Base-by-base conservation (phyloP, 2,797 vertebrate genomes). In the Crenichthys baileyi region DNA sequence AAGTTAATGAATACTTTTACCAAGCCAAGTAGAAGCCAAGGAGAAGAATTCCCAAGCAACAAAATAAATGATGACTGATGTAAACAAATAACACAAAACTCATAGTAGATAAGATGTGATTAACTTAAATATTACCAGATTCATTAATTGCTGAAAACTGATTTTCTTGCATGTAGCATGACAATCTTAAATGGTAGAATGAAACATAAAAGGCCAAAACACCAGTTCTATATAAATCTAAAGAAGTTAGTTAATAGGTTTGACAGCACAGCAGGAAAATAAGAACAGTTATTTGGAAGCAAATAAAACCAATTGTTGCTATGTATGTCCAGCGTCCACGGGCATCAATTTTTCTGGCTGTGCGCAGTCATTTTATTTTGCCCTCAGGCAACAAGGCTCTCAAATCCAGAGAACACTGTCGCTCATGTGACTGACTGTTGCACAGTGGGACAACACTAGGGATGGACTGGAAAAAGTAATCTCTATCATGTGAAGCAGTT, bases 401-500 rank as follows among this genome's bases (percentile, higher is more conserved):
- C 39, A 13, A 53, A 24, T 39, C 36, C 13, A 24, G 65, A 46
- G 65, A 58, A 31, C 63, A 26, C 36, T 61, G 44, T 60, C 12
- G 67, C 41, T 39, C 31, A 70, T 72, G 44, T 50, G 41, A 24
- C 70, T 22, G 56, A 70, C 67, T 46, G 24, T 44, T 26, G 44
- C 67, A 18, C n/a, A 68, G 41, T 6, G 44, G 44, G 24, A 70
- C 41, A 9, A 75, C 11, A 22, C 75, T 1, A 26, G 36, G 0
- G 71, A 83, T 36, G 48, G 50, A 44, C 68, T 5, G n/a, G 71
- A 60, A 75, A 81, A 77, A 46, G 46, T n/a, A 18, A 22, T n/a
- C 4, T 9, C 56, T 50, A 4, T 44, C 72, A 61, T 31, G 67
- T 70, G 31, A 73, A 79, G 26, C 2, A 20, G 61, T 65, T n/a